phyloP scores from a whole-genome alignment of 1,140 invertebrate species.

The Drosophila albomicans region DNA sequence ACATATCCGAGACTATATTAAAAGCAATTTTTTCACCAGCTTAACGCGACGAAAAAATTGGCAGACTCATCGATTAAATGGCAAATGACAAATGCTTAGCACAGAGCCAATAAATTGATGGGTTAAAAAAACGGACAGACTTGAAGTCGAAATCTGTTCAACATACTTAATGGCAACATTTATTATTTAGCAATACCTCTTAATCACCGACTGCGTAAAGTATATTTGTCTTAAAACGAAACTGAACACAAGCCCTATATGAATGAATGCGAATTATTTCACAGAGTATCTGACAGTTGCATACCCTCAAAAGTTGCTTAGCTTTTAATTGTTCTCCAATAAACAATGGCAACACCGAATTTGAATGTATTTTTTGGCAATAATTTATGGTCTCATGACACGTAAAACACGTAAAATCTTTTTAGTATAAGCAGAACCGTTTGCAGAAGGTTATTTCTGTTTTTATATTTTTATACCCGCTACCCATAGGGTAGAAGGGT shows the following conservation, averaged over 20 bases:
- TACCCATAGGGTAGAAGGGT: too few species aligned
- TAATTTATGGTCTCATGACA: constrained; percentile 32
- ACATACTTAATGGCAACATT: not conserved
- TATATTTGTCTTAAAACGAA: not conserved
- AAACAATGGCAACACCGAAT: constrained; percentile 23
- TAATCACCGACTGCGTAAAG: not conserved
- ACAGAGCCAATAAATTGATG: constrained; percentile 50
- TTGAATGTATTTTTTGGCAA: not conserved
- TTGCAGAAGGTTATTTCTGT: constrained; percentile 9
- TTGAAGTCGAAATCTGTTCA: constrained; percentile 29
- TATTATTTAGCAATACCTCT: not conserved
- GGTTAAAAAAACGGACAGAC: constrained; percentile 32
- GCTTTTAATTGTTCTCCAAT: constrained; percentile 7
- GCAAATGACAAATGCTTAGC: constrained; percentile 61
- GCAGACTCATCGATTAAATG: constrained; percentile 51
- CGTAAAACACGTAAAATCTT: constrained; percentile 31
- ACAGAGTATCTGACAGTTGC: constrained; percentile 16
- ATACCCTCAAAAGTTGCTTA: not conserved
- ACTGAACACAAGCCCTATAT: not conserved
- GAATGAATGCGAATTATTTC: not conserved
- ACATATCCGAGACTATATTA: constrained; percentile 12
- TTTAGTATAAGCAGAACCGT: constrained; percentile 9
- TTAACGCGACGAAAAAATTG: constrained; percentile 25
- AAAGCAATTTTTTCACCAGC: not conserved
- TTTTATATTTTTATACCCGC: constrained; percentile 2